A percentile compares a stretch with the other conserved stretches of the same genome.
Evolutionary conservation across 2,797 vertebrate species (phyloP).

Genomic region (Sarcoramphus papa): DNA sequence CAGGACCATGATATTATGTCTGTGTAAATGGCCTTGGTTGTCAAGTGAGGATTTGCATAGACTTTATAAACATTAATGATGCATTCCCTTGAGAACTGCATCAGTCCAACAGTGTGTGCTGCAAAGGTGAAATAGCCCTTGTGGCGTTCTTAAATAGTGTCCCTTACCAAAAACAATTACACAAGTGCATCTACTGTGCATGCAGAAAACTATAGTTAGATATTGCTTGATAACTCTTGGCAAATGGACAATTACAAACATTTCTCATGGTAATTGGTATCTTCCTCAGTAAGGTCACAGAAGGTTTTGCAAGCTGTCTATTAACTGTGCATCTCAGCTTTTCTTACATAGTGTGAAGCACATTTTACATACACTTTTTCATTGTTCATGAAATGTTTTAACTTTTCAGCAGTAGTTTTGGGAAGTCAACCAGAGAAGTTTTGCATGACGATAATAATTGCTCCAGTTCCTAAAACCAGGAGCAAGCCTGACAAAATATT

Average conservation of each 20-base stretch:
- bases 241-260: neutral
- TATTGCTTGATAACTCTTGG: neutral
- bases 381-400: neutral
- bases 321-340: neutral
- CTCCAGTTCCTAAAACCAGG: neutral
- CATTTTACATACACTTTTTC: neutral
- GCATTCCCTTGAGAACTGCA: neutral
- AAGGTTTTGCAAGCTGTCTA: neutral
- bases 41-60: neutral
- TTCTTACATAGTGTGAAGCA: neutral
- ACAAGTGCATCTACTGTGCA: neutral
- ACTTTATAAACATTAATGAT: neutral
- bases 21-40: neutral
- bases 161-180: neutral
- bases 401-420: neutral
- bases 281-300: neutral
- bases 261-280: constrained; percentile 30
- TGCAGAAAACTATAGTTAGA: neutral
- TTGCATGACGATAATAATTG: neutral
- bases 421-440: neutral
- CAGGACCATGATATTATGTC: neutral
- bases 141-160: neutral
- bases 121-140: neutral
- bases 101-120: neutral
- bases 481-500: neutral